Percentiles rank a stretch among this genome's conserved stretches.
Evolutionary conservation across 1,140 invertebrate species (phyloP).

Genomic region (Leucophenga varia): DNA sequence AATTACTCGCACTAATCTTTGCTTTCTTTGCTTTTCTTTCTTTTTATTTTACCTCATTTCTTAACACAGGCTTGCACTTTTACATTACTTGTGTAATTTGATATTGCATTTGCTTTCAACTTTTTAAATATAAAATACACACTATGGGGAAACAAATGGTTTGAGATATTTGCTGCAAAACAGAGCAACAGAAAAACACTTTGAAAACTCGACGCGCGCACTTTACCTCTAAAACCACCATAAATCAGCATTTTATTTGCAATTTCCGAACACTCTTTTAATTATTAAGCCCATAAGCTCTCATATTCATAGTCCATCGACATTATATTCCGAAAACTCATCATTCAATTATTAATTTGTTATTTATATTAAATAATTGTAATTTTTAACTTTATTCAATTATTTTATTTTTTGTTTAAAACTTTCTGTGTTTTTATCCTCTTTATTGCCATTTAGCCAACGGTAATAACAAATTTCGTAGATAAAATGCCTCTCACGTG

Average conservation of each 20-base stretch:
- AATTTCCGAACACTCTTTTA: constrained; percentile 40
- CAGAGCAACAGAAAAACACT: constrained; percentile 47
- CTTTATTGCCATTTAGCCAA: too few relatives aligned
- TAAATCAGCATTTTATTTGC: too few relatives aligned
- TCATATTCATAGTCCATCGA: constrained; percentile 32
- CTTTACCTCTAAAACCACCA: constrained; percentile 23
- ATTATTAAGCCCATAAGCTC: not conserved
- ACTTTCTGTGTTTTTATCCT: too few relatives aligned
- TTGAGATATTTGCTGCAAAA: constrained; percentile 35
- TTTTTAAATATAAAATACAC: constrained; percentile 11
- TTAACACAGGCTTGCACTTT: constrained; percentile 24
- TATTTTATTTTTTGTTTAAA: too few relatives aligned
- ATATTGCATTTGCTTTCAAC: too few relatives aligned
- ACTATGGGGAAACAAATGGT: constrained; percentile 33
- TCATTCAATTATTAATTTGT: too few relatives aligned
- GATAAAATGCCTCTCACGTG: too few relatives aligned
- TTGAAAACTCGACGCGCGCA: constrained; percentile 46
- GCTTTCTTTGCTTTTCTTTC: constrained; percentile 9
- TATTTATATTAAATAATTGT: constrained; percentile 2
- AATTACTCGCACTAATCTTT: constrained; percentile 18
- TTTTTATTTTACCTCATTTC: constrained; percentile 9
- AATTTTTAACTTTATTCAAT: constrained; percentile 4
- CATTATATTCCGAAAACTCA: too few relatives aligned
- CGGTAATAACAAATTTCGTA: too few relatives aligned
- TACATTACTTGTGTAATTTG: constrained; percentile 25